Evolutionary conservation across 2,113 vertebrate species (phyloP).

Genomic region (Glaucidium brasilianum): DNA sequence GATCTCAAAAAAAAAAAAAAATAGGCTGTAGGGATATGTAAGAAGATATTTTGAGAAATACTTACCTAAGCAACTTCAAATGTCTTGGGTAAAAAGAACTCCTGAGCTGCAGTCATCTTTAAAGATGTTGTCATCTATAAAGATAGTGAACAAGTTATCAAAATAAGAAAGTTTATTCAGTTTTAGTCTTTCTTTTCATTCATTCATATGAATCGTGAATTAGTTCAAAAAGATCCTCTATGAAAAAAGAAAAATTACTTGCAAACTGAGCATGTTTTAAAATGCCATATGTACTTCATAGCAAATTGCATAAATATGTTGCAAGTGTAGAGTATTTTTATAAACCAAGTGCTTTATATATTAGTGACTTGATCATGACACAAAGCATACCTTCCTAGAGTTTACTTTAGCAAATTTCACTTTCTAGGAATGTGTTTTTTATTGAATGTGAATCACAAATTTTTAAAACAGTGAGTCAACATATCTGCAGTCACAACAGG

Average conservation of each 20-base stretch:
- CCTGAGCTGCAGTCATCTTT: neutral
- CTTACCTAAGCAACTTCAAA: neutral
- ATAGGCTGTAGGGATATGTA: neutral
- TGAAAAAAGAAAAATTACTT: neutral
- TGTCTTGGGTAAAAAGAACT: neutral
- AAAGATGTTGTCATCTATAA: neutral
- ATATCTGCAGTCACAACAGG: neutral
- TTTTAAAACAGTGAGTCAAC: neutral
- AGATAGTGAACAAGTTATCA: neutral
- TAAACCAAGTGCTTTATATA: neutral
- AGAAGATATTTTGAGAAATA: neutral
- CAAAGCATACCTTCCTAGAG: neutral
- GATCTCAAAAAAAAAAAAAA: neutral
- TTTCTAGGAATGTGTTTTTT: neutral
- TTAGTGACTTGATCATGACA: neutral
- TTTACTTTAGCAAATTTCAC: neutral
- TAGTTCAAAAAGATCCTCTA: neutral
- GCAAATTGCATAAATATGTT: neutral
- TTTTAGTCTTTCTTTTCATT: neutral
- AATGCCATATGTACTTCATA: neutral
- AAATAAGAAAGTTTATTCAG: neutral
- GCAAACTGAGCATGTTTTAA: neutral
- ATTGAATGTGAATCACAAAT: rapidly evolving
- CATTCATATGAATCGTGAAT: neutral
- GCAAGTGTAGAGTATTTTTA: neutral